Evolutionary conservation across 2,888 invertebrate genomes (phyloP), one percentile per base, ranked within the genome.

Genomic region (Helobdella robusta): DNA sequence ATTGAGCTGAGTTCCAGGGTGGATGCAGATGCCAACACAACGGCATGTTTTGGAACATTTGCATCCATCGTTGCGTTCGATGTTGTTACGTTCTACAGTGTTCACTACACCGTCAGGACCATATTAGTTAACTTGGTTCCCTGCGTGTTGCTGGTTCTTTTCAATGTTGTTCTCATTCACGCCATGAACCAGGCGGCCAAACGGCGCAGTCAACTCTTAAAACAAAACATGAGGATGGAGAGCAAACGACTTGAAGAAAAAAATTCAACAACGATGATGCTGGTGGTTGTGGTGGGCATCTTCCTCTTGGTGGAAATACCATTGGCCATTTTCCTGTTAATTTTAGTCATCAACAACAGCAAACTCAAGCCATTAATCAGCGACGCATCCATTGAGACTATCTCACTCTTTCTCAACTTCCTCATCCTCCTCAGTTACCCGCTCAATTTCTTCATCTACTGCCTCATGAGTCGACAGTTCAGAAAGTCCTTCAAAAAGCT

Each of bases 391-490:
- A 58, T 58, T 32, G 46, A 62, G 28, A 15, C 28, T 2, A 44
- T 63, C 2, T 73, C 74, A 3, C 71, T 74, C 46, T 85, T 90
- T 75, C 89, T 89, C 11, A 93, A 93, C 81, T 91, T 93, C 81
- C 88, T 90, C 77, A 88, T 94, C 68, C 87, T 65, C 20, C 23
- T 65, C 48, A 89, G 89, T 52, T 92, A 92, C 80, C 91, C 91
- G 18, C 87, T 91, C 66, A 92, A 93, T 79, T 92, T 94, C 75
- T 91, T 91, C 67, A 91, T 93, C 71, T 94, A 94, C 76, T 93
- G 92, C 77, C 91, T 91, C 28, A 94, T 94, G 94, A 91, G 90
- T 36, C 83, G 90, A 40, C 91, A 89, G 78, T 94, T 94, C 79
- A 83, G 93, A 25, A 91, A 92, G 78, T 93, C 93, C 0, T 94